Conservation (phyloP, 23 tunicate species). For the Halocynthia roretzi region DNA sequence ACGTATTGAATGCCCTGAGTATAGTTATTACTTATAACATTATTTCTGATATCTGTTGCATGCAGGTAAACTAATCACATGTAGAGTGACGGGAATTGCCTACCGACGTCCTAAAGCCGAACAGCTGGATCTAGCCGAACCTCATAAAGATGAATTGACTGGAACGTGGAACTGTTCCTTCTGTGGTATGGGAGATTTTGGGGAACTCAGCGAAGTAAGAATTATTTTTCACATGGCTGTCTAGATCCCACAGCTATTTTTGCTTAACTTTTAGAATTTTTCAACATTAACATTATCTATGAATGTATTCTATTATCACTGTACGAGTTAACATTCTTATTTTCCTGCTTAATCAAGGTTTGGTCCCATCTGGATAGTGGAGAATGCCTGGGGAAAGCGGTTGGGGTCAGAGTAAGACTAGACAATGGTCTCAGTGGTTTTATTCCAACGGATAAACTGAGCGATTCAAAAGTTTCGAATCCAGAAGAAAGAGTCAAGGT, state of each 20-base stretch:
- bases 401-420: constrained; percentile 64
- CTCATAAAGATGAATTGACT: constrained; percentile 70
- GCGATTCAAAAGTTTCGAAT: constrained; percentile 63
- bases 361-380: constrained; percentile 89
- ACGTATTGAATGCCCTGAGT: too few species aligned
- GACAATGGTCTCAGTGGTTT: constrained; percentile 82
- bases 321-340: background rate
- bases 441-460: constrained; percentile 65
- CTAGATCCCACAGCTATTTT: background rate
- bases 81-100: constrained; percentile 74
- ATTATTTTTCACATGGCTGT: background rate
- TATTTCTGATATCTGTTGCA: background rate
- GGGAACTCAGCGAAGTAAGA: constrained; percentile 74
- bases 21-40: too few species aligned
- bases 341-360: constrained; percentile 29
- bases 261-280: background rate
- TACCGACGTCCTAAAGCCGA: constrained; percentile 68
- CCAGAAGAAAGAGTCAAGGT: constrained; percentile 90
- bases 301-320: background rate
- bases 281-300: background rate
- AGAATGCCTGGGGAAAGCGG: constrained; percentile 84
- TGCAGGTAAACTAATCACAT: constrained; percentile 64
- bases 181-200: constrained; percentile 66
- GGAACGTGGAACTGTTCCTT: constrained; percentile 90
- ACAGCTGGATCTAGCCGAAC: constrained; percentile 79